A percentile compares a stretch with the other conserved stretches of the same genome.
These are phyloP conservation scores for Lithophane socia DNA, from an alignment of 2,888 invertebrate species.

Conservation along the genomic window DNA sequence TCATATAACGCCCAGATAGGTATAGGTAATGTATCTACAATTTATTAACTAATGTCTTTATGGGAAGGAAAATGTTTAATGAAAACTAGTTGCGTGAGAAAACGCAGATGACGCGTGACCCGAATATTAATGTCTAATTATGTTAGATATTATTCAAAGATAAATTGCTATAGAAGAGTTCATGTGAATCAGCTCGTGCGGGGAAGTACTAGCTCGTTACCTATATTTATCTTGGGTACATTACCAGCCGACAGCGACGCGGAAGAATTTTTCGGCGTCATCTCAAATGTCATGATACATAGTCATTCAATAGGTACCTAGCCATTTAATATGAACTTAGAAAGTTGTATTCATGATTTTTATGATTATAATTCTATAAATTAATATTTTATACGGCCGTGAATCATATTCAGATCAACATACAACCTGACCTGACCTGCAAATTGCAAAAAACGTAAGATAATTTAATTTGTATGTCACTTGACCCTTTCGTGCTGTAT, in stretches of 20 bases:
- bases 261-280: neutral
- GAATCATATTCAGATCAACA: too few relatives aligned
- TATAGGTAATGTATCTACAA: neutral
- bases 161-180: neutral
- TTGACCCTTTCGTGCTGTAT: too few relatives aligned
- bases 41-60: neutral
- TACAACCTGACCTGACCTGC: too few relatives aligned
- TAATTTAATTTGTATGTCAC: too few relatives aligned
- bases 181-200: neutral
- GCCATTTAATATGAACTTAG: too few relatives aligned
- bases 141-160: neutral
- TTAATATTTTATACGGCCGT: too few relatives aligned
- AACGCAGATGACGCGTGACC: conserved; percentile 7
- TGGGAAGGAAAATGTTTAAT: conserved; percentile 8
- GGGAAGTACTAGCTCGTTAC: neutral
- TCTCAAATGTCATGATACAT: too few relatives aligned
- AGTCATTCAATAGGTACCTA: too few relatives aligned
- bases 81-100: conserved; percentile 6
- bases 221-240: neutral
- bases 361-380: too few relatives aligned
- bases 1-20: too few relatives aligned
- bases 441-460: too few relatives aligned
- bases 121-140: conserved; percentile 8
- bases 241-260: neutral
- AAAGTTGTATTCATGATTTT: too few relatives aligned